Percentiles rank a stretch among this genome's conserved stretches.
phyloP scores from a whole-genome alignment of 2,113 vertebrate species.

The Lampris incognitus region DNA sequence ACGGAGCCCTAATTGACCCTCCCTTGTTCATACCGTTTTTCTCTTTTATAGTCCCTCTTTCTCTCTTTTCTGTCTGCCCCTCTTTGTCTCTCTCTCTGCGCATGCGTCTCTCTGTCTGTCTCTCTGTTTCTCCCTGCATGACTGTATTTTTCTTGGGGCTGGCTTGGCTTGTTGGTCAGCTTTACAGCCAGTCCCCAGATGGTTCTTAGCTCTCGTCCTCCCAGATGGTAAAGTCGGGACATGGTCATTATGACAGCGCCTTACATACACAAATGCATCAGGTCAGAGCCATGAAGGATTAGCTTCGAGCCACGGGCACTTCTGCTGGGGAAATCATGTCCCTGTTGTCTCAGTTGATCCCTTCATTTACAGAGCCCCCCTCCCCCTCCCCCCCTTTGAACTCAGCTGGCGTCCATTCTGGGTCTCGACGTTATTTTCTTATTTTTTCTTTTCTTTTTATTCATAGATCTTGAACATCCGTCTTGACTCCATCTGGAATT shows the following conservation, averaged over 20 bases:
- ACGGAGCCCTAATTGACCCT: conserved; percentile 12
- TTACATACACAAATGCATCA: conserved; percentile 35
- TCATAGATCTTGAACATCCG: conserved; percentile 50
- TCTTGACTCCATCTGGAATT: conserved; percentile 59
- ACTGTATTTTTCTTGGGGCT: conserved; percentile 32
- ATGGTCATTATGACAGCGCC: conserved; percentile 39
- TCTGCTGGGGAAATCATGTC: conserved; percentile 36
- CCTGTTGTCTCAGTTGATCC: conserved; percentile 29
- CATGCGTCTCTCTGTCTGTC: background rate
- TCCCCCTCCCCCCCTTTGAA: conserved; percentile 31
- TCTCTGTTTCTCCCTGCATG: conserved; percentile 15
- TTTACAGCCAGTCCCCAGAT: conserved; percentile 60
- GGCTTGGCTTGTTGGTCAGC: conserved; percentile 23
- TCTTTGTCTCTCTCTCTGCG: too few species aligned
- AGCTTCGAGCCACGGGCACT: conserved; percentile 20
- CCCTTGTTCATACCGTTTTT: too few species aligned
- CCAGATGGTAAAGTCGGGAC: conserved; percentile 57
- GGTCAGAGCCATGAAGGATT: conserved; percentile 38
- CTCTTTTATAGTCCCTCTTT: too few species aligned
- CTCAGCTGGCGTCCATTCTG: conserved; percentile 33
- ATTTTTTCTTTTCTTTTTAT: background rate
- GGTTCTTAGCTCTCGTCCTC: conserved; percentile 55
- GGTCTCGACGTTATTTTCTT: conserved; percentile 46
- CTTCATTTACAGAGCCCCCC: conserved; percentile 29
- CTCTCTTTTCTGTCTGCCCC: too few species aligned